These are phyloP conservation scores for Andrena minutula DNA, from an alignment of 2,888 invertebrate species.

Conservation along the genomic window DNA sequence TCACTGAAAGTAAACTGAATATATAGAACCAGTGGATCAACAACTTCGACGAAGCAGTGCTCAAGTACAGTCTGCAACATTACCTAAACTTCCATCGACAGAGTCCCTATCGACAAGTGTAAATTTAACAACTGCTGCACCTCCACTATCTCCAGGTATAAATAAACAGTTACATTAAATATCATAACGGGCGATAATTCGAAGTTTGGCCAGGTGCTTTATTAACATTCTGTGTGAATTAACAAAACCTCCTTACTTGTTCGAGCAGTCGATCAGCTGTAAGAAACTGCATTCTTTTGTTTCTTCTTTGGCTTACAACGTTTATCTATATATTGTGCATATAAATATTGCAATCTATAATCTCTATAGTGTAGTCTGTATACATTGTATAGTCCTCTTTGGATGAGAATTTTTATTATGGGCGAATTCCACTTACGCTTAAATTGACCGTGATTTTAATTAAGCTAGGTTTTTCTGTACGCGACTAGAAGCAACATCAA, in stretches of 20 bases:
- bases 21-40: conserved; percentile 82
- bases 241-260: conserved; percentile 37
- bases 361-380: conserved; percentile 46
- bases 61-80: conserved; percentile 77
- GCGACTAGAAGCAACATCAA: too few species aligned
- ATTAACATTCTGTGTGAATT: conserved; percentile 41
- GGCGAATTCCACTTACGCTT: too few species aligned
- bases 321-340: conserved; percentile 43
- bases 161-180: conserved; percentile 59
- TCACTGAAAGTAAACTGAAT: conserved; percentile 68
- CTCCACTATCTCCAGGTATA: conserved; percentile 81
- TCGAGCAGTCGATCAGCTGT: conserved; percentile 41
- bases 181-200: conserved; percentile 53
- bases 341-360: conserved; percentile 33
- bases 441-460: too few species aligned
- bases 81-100: conserved; percentile 83
- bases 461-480: too few species aligned
- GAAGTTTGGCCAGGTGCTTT: conserved; percentile 56
- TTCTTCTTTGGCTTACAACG: conserved; percentile 43
- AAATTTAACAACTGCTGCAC: conserved; percentile 77
- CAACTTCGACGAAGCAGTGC: conserved; percentile 80
- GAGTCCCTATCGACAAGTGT: conserved; percentile 82
- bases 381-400: conserved; percentile 49
- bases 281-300: conserved; percentile 41
- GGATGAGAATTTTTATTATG: conserved; percentile 20